Evolutionary conservation across 1,140 invertebrate genomes (phyloP), one percentile per base, ranked within the genome.

Genomic region (Scaptodrosophila lebanonensis): DNA sequence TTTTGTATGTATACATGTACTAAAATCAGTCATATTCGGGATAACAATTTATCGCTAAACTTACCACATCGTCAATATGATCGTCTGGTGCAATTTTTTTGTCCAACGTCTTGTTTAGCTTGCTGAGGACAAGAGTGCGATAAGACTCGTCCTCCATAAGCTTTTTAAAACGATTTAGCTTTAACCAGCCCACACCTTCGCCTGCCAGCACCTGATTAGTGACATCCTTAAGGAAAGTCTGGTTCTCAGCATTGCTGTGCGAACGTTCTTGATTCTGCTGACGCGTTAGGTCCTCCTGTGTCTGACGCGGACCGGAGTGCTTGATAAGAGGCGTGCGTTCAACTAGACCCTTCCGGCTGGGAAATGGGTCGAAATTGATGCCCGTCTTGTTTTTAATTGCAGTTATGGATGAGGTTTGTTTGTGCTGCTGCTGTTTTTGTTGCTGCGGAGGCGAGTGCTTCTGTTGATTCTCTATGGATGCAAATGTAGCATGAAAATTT

Each of bases 81-180:
- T 98, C 95, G 87, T 98, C 95, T 1, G 97, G 96, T 43, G 94
- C 93, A 30, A 98, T 93, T 88, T 98, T 98, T 64, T 93, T 93
- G 71, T 97, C 97, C 12, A 99, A 90, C 53, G 96, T 97, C 66
- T 94, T 93, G 87, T 99, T 99, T 5, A 99, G 89, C 84, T 98
- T 97, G 40, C 94, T 96, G 1, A 99, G 92, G 6, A 99, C 94
- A 87, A 99, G 93, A 85, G 97, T 98, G 20, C 98, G 90, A 89
- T 99, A 98, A 47, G 95, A 98, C 88, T 99, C 98, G 88, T 99
- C 98, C 88, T 99, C 98, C 96, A 99, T 98, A 3, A 99, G 88
- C 85, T 98, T 98, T 82, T 96, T 97, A 12, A 99, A 89, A 25
- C 97, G 91, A 83, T 95, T 97, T 3, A 98, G 87, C 87, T 99